Evolutionary conservation across 2,113 vertebrate genomes (phyloP).

Genomic region (Pandion haliaetus): DNA sequence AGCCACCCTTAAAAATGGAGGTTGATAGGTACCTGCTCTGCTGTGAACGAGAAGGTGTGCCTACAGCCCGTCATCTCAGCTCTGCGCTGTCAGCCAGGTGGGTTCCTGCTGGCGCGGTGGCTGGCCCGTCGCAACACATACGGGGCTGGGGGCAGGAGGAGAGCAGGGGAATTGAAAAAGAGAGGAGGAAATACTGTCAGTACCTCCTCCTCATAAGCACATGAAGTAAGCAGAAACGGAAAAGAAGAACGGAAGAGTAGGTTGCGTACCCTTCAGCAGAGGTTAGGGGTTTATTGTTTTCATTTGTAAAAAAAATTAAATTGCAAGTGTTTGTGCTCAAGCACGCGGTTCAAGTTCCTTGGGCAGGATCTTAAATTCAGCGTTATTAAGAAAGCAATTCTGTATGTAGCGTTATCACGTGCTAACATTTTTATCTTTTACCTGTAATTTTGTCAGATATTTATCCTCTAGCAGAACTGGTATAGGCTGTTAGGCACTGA

Average conservation of each 20-base stretch:
- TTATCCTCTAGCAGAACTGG: not conserved
- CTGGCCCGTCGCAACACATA: too few species aligned
- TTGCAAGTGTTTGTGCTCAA: not conserved
- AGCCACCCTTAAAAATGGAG: not conserved
- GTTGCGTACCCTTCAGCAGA: not conserved
- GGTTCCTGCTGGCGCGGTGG: accelerated
- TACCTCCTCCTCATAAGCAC: not conserved
- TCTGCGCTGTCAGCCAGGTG: not conserved
- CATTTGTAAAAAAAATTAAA: not conserved
- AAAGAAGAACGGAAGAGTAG: not conserved
- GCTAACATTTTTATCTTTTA: not conserved
- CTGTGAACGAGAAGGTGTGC: accelerated
- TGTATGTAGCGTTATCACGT: not conserved
- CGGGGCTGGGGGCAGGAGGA: not conserved
- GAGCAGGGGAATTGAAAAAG: not conserved
- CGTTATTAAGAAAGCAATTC: not conserved
- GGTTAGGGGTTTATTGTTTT: not conserved
- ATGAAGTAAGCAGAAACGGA: not conserved
- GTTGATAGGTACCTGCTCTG: not conserved
- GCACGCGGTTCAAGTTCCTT: not conserved
- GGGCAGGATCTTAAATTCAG: not conserved
- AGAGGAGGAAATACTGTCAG: not conserved
- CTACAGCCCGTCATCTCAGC: not conserved
- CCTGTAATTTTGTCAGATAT: not conserved
- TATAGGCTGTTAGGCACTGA: not conserved